phyloP scores from a whole-genome alignment of 2,888 invertebrate genomes.

The Eledona agricola region DNA sequence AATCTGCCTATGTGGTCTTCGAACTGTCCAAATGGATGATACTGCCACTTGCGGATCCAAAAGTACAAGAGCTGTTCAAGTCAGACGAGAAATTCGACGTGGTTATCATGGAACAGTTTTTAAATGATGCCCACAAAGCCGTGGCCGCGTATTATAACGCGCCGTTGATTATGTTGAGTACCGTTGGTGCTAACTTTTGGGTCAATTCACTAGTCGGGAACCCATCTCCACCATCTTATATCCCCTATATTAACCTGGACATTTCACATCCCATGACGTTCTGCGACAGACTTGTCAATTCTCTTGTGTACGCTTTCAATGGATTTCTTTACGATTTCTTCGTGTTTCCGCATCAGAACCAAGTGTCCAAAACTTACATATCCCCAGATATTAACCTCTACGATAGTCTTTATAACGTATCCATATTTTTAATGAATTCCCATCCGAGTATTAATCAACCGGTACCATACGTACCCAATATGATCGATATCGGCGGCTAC shows the following conservation, averaged over 20 bases:
- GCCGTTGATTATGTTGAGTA: constrained; percentile 55
- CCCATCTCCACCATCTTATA: constrained; percentile 34
- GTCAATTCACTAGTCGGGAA: constrained; percentile 59
- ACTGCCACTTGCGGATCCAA: constrained; percentile 33
- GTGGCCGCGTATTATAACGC: constrained; percentile 56
- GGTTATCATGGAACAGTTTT: constrained; percentile 60
- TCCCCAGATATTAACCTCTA: constrained; percentile 46
- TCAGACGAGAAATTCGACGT: constrained; percentile 58
- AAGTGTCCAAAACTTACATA: constrained; percentile 46
- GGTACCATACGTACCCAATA: constrained; percentile 65
- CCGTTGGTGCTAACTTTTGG: constrained; percentile 61
- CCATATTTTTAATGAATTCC: constrained; percentile 51
- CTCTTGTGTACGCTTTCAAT: constrained; percentile 34
- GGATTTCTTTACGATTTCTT: constrained; percentile 3
- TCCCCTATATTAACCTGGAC: constrained; percentile 58
- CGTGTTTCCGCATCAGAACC: constrained; percentile 41
- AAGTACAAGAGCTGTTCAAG: constrained; percentile 47
- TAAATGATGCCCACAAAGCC: constrained; percentile 62
- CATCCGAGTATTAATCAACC: constrained; percentile 65
- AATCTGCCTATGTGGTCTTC: background rate
- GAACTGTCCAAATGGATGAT: background rate
- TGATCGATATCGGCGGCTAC: constrained; percentile 67
- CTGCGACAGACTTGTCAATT: constrained; percentile 65
- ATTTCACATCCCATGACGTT: constrained; percentile 63
- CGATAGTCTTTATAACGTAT: constrained; percentile 48